These are phyloP conservation scores for Linepithema humile DNA, from an alignment of 1,140 invertebrate genomes.

Conservation along the genomic window DNA sequence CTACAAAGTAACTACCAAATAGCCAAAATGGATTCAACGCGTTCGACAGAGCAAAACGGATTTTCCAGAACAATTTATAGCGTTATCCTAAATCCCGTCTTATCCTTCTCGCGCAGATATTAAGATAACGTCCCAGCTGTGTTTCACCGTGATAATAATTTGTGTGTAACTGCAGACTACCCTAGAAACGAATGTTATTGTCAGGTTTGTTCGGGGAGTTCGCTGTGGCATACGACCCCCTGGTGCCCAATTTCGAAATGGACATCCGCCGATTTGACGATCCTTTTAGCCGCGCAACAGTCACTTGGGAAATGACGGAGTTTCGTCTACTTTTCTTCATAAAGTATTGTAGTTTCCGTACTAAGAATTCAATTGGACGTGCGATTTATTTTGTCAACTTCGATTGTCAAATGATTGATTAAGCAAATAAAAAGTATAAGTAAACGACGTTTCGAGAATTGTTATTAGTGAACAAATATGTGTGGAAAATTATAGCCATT, in stretches of 20 bases:
- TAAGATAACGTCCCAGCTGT: neutral
- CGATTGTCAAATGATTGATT: neutral
- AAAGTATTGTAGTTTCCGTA: neutral
- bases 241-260: slow-evolving; percentile 72
- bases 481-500: neutral
- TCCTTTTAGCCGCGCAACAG: slow-evolving; percentile 20
- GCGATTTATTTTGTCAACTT: neutral
- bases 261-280: slow-evolving; percentile 27
- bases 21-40: neutral
- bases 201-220: slow-evolving; percentile 41
- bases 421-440: no score
- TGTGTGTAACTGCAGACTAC: neutral
- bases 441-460: neutral
- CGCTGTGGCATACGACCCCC: slow-evolving; percentile 55
- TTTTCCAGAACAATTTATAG: neutral
- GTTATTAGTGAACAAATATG: neutral
- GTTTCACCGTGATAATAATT: slow-evolving; percentile 54
- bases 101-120: neutral
- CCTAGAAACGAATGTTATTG: slow-evolving; percentile 28
- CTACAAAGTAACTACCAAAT: neutral
- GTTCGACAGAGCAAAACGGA: no score
- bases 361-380: neutral
- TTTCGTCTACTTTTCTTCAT: slow-evolving; percentile 44
- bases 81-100: neutral
- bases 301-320: slow-evolving; percentile 42